Percentiles rank a stretch among this genome's conserved stretches.
phyloP scores from a whole-genome alignment of 2,888 invertebrate species.

The Pachycephus smyrnensis region DNA sequence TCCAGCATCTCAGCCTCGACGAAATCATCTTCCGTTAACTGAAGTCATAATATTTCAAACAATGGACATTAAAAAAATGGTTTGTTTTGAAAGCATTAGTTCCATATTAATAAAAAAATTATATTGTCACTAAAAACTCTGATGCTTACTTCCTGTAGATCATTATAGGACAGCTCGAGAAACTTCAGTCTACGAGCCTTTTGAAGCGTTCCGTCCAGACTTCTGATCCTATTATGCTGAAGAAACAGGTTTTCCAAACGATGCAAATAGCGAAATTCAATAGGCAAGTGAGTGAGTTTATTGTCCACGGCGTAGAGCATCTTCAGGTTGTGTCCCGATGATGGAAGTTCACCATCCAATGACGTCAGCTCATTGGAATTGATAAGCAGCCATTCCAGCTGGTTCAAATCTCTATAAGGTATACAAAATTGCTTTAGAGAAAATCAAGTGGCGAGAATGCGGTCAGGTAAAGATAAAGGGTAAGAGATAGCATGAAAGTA shows the following conservation, averaged over 20 bases:
- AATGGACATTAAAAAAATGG: neutral
- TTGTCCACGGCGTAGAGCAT: conserved; percentile 83
- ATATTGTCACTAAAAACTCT: conserved; percentile 30
- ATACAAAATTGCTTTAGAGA: neutral
- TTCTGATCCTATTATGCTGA: conserved; percentile 78
- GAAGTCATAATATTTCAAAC: conserved; percentile 18
- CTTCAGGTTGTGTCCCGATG: conserved; percentile 74
- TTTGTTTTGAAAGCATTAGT: neutral
- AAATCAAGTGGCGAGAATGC: neutral
- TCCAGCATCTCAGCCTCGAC: conserved; percentile 77
- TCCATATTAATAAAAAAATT: neutral
- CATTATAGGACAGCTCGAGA: conserved; percentile 79
- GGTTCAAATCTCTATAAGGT: conserved; percentile 72
- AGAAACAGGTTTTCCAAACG: conserved; percentile 79
- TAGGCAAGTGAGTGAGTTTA: conserved; percentile 77
- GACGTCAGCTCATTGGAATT: conserved; percentile 81
- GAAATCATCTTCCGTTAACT: conserved; percentile 83
- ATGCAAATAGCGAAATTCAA: conserved; percentile 77
- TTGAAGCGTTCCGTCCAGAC: conserved; percentile 79
- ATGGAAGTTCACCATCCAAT: conserved; percentile 82
- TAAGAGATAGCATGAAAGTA: neutral
- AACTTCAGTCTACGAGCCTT: conserved; percentile 76
- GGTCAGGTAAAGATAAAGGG: neutral
- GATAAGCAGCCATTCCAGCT: conserved; percentile 82
- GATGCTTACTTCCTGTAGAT: conserved; percentile 76